These are phyloP conservation scores for Cephus nigrinus DNA, from an alignment of 2,888 invertebrate genomes.

Conservation along the genomic window DNA sequence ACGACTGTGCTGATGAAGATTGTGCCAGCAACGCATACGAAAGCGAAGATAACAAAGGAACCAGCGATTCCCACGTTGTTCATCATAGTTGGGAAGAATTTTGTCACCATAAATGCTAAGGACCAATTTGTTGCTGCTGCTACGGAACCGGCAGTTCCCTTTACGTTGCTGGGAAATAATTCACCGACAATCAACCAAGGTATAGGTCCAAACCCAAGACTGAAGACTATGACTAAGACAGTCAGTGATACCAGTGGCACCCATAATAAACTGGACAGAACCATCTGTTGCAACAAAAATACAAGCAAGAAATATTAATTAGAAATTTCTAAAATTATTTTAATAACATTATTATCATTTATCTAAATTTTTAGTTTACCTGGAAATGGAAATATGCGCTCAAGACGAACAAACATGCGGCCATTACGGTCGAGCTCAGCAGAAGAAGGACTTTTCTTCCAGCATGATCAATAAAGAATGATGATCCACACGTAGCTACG, in stretches of 20 bases:
- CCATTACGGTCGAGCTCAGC: slow-evolving; percentile 79
- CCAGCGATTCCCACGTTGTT: slow-evolving; percentile 70
- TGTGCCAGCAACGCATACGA: slow-evolving; percentile 71
- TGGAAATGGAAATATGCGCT: slow-evolving; percentile 67
- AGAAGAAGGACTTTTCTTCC: slow-evolving; percentile 75
- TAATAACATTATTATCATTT: neutral
- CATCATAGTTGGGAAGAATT: slow-evolving; percentile 73
- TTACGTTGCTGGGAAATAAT: slow-evolving; percentile 74
- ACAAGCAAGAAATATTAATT: neutral
- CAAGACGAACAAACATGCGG: slow-evolving; percentile 70
- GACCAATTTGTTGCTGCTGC: slow-evolving; percentile 78
- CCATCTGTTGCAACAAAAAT: slow-evolving; percentile 18
- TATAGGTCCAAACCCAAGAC: slow-evolving; percentile 77
- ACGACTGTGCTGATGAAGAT: slow-evolving; percentile 75
- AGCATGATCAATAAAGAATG: slow-evolving; percentile 71
- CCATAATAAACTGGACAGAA: slow-evolving; percentile 57
- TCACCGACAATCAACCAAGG: slow-evolving; percentile 80
- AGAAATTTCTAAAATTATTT: neutral
- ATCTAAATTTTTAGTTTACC: slow-evolving; percentile 22
- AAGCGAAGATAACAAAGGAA: slow-evolving; percentile 76
- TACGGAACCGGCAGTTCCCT: slow-evolving; percentile 75
- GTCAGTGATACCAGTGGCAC: slow-evolving; percentile 71
- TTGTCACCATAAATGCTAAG: slow-evolving; percentile 74
- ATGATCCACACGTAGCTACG: slow-evolving; percentile 70
- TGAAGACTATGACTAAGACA: slow-evolving; percentile 72